Base-by-base conservation (phyloP, 2,113 vertebrate species). In the Hypomesus transpacificus region DNA sequence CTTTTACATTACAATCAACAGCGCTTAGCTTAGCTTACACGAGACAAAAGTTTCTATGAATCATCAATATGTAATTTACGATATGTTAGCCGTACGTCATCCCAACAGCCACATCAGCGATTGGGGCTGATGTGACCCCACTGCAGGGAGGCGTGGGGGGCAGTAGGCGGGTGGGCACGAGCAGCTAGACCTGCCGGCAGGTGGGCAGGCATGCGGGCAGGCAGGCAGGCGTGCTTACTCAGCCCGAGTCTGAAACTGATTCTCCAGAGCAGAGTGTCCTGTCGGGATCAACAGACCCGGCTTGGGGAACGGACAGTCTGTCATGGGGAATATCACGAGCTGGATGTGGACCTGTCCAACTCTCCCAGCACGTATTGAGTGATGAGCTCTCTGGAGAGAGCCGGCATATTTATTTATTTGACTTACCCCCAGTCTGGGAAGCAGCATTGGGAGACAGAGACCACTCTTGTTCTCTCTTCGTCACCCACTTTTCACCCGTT, bases 321-420 rank as follows among this genome's bases (percentile, higher is more conserved):
- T 91, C 90, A 90, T 70, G 77, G 82, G 77, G 80, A 82, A 91
- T 92, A 91, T 90, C 86, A 88, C 80, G 75, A 87, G 82, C 80
- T 84, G 87, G 83, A 90, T 87, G 85, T 86, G 80, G 75, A 77
- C 81, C 88, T 88, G 89, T 91, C 88, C 31, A 80, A 70, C 81
- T 82, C 68, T 71, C 79, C 80, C 81, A 76, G 81, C 76, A 73
- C 80, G 50, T 75, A 66, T 80, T 91, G 90, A 91, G 82, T 89
- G 89, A 92, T 90, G 87, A 83, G 77, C 85, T 87, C 87, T 69
- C 66, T 83, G 86, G 83, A 89, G 71, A 68, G 11, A 14, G 31
- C 22, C 50, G 13, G 52, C 70, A 67, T 78, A 70, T 81, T 52
- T 58, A 86, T 75, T 77, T 68, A 3, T 68, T 24, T 54, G 18